Conservation (phyloP, 1,140 invertebrate genomes). For the Adoxophyes honmai region DNA sequence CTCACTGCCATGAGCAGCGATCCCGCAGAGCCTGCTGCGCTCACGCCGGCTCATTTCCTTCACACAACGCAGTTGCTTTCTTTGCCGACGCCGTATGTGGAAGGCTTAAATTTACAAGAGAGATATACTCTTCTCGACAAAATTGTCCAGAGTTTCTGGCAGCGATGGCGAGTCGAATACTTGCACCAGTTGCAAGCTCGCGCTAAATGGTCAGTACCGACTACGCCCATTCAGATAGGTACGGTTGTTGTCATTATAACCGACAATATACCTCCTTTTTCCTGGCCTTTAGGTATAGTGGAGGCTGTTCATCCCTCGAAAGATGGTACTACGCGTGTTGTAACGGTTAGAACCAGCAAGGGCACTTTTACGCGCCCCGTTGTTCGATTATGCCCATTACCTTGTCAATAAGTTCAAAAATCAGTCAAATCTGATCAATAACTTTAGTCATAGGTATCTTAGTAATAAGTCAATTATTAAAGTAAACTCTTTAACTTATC, state of each 20-base stretch:
- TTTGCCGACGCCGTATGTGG: too few relatives aligned
- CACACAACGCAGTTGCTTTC: slow-evolving; percentile 30
- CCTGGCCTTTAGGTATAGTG: slow-evolving; percentile 35
- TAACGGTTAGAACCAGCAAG: slow-evolving; percentile 16
- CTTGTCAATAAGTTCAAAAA: slow-evolving; percentile 26
- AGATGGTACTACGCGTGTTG: slow-evolving; percentile 22
- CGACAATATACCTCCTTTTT: slow-evolving; percentile 29
- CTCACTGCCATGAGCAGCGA: slow-evolving; percentile 27
- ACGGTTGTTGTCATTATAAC: slow-evolving; percentile 34
- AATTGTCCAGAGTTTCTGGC: too few relatives aligned
- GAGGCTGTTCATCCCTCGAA: slow-evolving; percentile 36
- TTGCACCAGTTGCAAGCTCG: too few relatives aligned
- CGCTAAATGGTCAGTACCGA: slow-evolving; percentile 20
- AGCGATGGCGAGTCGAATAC: too few relatives aligned
- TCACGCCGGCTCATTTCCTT: slow-evolving; percentile 53
- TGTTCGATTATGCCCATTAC: slow-evolving; percentile 23
- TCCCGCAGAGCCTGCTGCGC: slow-evolving; percentile 33
- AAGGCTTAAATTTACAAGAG: too few relatives aligned
- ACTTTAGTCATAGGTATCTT: too few relatives aligned
- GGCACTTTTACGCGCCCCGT: slow-evolving; percentile 21
- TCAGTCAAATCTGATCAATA: too few relatives aligned
- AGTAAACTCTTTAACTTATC: too few relatives aligned
- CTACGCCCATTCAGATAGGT: slow-evolving; percentile 17
- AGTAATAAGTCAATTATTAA: too few relatives aligned
- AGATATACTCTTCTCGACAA: too few relatives aligned